Base-by-base conservation (phyloP, 2,113 vertebrate species). In the Strix uralensis region DNA sequence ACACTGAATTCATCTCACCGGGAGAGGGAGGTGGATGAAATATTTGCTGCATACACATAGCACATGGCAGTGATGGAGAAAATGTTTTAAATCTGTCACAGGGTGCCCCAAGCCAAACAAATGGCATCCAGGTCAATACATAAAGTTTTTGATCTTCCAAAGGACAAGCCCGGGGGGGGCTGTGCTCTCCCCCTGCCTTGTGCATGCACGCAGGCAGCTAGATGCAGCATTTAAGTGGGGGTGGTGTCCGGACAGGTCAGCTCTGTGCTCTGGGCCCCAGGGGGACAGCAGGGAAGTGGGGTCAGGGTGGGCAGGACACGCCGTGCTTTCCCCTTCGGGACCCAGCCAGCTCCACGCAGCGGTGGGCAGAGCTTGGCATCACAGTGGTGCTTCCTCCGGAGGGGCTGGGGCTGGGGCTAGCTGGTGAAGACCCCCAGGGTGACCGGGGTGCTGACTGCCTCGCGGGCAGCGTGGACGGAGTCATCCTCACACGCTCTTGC, bases 321-420 rank as follows among this genome's bases (percentile, higher is more conserved):
- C 6, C 0, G 1, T 29, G 19, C 52, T 40, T 32, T 40, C 23
- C 13, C 36, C 38, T 40, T 21, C 7, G 10, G 44, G 32, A 42
- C 49, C 40, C 38, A 54, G 30, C 5, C 51, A 55, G 12, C 81
- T 78, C 51, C 1, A 6, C 42, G 54, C 55, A 40, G 30, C 7
- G 6, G 42, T 14, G 5, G 6, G 36, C 77, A 49, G 47, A 67
- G 40, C 26, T 25, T 10, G 61, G 47, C 42, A 9, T 51, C 2
- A 0, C 26, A 11, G 62, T 5, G 3, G 16, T 0, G 0, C 20
- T 51, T 71, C 30, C 57, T 51, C 34, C 4, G 1, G 51, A 18
- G 30, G 51, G 55, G 36, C 16, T 44, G 42, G 34, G 55, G 36
- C 16, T 44, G 42, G 34, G 26, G 9, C 62, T 34, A 52, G 9